Percentiles rank a stretch among this genome's conserved stretches.
Conservation (phyloP, 2,888 invertebrate genomes). For the Trissoscelio sp. region DNA sequence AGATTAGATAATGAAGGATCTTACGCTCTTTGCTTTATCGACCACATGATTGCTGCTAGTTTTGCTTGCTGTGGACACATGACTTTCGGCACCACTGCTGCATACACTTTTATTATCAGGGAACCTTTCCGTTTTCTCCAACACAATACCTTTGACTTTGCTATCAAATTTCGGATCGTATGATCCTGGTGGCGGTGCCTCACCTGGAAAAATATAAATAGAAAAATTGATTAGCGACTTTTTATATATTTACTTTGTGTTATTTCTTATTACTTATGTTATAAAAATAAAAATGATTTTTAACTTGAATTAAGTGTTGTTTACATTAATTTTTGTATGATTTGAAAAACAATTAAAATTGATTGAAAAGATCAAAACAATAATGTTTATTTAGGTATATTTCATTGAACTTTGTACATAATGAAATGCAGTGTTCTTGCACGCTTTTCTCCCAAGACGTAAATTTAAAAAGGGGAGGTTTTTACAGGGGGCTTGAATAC, state of each 20-base stretch:
- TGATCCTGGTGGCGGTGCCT: slow-evolving; percentile 84
- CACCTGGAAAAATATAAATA: slow-evolving; percentile 78
- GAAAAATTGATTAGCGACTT: too few relatives aligned
- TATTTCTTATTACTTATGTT: too few relatives aligned
- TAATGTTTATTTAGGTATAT: slow-evolving; percentile 38
- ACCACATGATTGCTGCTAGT: slow-evolving; percentile 63
- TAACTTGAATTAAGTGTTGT: too few relatives aligned
- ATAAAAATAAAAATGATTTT: too few relatives aligned
- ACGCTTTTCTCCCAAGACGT: slow-evolving; percentile 36
- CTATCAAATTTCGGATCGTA: slow-evolving; percentile 84
- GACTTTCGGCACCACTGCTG: slow-evolving; percentile 78
- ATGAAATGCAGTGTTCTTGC: slow-evolving; percentile 47
- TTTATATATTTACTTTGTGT: too few relatives aligned
- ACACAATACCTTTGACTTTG: slow-evolving; percentile 82
- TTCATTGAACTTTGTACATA: slow-evolving; percentile 35
- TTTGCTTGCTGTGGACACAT: slow-evolving; percentile 75
- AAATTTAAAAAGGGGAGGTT: slow-evolving; percentile 45
- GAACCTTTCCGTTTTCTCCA: slow-evolving; percentile 82
- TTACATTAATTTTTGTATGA: too few relatives aligned
- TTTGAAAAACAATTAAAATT: too few relatives aligned
- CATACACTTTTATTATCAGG: slow-evolving; percentile 80
- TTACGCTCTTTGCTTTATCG: slow-evolving; percentile 76
- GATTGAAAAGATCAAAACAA: too few relatives aligned
- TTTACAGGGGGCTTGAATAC: slow-evolving; percentile 70
- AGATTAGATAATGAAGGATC: too few relatives aligned